phyloP scores from a whole-genome alignment of 2,113 vertebrate species.

The Henicopernis longicauda region DNA sequence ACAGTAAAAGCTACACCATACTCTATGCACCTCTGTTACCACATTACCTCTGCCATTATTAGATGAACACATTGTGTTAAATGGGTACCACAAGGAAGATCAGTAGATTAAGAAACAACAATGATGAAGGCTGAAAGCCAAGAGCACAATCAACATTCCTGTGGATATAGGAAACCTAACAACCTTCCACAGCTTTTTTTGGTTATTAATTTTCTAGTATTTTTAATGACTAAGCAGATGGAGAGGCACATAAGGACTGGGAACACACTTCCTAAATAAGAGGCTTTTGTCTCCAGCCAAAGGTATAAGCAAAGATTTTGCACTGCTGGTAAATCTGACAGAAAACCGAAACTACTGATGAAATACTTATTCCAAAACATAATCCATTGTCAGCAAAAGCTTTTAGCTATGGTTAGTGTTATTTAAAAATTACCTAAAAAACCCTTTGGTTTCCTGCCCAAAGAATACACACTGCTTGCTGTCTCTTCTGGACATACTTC shows the following conservation, averaged over 20 bases:
- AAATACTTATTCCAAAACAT: background rate
- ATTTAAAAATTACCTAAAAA: background rate
- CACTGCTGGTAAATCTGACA: background rate
- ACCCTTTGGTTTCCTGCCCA: background rate
- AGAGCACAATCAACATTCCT: background rate
- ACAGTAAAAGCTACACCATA: background rate
- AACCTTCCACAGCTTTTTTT: background rate
- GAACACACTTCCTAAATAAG: background rate
- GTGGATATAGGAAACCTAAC: background rate
- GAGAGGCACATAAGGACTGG: background rate
- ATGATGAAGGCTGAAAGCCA: background rate
- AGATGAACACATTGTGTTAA: background rate
- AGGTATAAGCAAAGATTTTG: background rate
- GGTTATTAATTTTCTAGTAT: background rate
- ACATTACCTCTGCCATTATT: background rate
- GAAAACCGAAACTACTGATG: background rate
- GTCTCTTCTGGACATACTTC: background rate
- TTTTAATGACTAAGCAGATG: background rate
- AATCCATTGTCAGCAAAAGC: background rate
- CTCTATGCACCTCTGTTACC: background rate
- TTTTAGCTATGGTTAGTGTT: background rate
- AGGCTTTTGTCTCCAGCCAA: background rate
- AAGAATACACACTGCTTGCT: background rate
- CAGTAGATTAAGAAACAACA: background rate
- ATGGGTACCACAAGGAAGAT: background rate